phyloP scores from a whole-genome alignment of 2,888 invertebrate genomes.

The Scotopteryx bipunctaria region DNA sequence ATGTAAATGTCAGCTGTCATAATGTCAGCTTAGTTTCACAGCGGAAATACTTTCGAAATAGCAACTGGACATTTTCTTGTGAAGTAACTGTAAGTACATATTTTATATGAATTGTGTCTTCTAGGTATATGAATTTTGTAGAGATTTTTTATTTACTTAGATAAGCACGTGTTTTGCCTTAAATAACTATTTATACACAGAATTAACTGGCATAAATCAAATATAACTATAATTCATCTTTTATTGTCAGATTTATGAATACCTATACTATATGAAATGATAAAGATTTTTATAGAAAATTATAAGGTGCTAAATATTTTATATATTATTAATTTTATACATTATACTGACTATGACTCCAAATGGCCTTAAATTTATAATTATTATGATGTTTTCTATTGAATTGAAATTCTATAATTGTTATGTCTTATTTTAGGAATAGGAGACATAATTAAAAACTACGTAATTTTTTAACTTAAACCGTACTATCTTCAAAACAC shows the following conservation, averaged over 20 bases:
- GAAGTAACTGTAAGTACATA: no score
- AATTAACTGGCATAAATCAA: slow-evolving; percentile 15
- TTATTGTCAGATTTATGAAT: slow-evolving; percentile 20
- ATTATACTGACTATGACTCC: slow-evolving; percentile 16
- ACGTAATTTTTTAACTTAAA: no score
- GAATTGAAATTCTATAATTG: slow-evolving; percentile 34
- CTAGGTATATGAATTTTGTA: slow-evolving; percentile 7
- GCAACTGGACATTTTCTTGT: no score
- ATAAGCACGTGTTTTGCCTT: slow-evolving; percentile 23
- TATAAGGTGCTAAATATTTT: slow-evolving; percentile 36
- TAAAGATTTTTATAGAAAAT: slow-evolving; percentile 28
- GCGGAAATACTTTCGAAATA: slow-evolving; percentile 9
- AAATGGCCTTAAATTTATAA: slow-evolving; percentile 30
- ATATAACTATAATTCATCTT: not conserved
- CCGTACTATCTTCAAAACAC: no score
- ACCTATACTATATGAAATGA: slow-evolving; percentile 22
- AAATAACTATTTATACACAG: slow-evolving; percentile 20
- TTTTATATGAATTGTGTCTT: not conserved
- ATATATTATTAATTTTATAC: slow-evolving; percentile 29
- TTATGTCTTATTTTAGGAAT: slow-evolving; percentile 27
- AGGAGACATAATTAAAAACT: slow-evolving; percentile 20
- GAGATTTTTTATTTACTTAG: slow-evolving; percentile 14
- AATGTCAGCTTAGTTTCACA: slow-evolving; percentile 27
- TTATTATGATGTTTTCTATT: slow-evolving; percentile 29
- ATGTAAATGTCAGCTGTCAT: slow-evolving; percentile 29